Percentiles rank a stretch among this genome's conserved stretches.
phyloP scores from a whole-genome alignment of 2,888 invertebrate genomes.

The Helicoverpa assulta region DNA sequence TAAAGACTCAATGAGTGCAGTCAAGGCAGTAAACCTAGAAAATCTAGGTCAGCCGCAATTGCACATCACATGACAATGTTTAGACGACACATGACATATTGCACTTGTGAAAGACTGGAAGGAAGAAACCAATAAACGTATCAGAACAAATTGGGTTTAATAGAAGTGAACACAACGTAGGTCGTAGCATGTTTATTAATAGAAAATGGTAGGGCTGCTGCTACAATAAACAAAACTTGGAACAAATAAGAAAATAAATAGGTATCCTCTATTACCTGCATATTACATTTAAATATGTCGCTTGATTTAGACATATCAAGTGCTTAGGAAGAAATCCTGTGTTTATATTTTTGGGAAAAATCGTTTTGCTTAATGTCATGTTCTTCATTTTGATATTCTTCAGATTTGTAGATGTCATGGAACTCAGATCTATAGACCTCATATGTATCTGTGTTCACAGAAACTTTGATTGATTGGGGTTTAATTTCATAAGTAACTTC shows the following conservation, averaged over 20 bases:
- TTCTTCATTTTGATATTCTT: too few species aligned
- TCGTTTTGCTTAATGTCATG: too few species aligned
- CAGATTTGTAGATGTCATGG: too few species aligned
- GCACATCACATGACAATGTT: slow-evolving; percentile 38
- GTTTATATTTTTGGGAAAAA: too few species aligned
- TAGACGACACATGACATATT: slow-evolving; percentile 52
- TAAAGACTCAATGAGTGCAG: not conserved
- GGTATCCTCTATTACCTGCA: too few species aligned
- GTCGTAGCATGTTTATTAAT: slow-evolving; percentile 45
- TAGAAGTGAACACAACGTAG: slow-evolving; percentile 45
- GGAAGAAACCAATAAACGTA: slow-evolving; percentile 61
- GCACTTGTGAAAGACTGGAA: slow-evolving; percentile 38
- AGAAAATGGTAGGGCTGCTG: slow-evolving; percentile 37
- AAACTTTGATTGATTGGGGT: too few species aligned
- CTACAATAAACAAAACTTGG: not conserved
- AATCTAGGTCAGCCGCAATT: slow-evolving; percentile 38
- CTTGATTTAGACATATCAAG: too few species aligned
- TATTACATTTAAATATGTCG: too few species aligned
- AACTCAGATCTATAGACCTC: too few species aligned
- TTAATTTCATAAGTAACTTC: too few species aligned
- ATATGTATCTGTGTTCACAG: too few species aligned
- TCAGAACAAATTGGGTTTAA: slow-evolving; percentile 57
- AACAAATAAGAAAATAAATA: not conserved
- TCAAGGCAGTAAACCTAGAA: slow-evolving; percentile 3
- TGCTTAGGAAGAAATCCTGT: too few species aligned